Evolutionary conservation across 2,797 vertebrate genomes (phyloP), one percentile per base, ranked within the genome.

Genomic region (Epinephelus coioides): DNA sequence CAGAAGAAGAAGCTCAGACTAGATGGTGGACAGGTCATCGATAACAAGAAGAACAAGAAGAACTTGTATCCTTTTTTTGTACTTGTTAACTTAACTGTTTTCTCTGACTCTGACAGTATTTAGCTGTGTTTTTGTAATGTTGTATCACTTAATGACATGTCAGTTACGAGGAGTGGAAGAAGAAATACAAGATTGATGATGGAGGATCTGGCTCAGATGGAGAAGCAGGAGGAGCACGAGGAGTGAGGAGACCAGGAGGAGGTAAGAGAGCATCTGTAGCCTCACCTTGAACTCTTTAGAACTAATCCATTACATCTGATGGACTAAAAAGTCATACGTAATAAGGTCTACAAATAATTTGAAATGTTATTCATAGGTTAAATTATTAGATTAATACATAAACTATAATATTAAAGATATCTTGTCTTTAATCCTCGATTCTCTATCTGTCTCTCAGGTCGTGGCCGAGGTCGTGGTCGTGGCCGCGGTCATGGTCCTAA

Each of bases 161-260:
- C 90, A 99, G 98, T 89, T 99, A 99, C 6, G 97, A 98, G 60
- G 98, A 99, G 68, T 99, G 98, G 98, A 99, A 98, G 92, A 98
- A 98, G 88, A 99, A 97, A 65, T 96, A 98, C 93, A 99, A 94
- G 84, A 89, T 99, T 0, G 97, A 99, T 0, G 97, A 98, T 88
- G 82, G 92, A 0, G 97, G 95, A 77, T 90, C 85, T 18, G 93
- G 93, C 61, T 95, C 84, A 79, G 95, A 83, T 67, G 87, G 85
- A 47, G 86, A 87, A 59, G 76, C 68, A 0, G 93, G 91, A 19
- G 62, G 80, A 66, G 81, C 75, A 77, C 50, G 61, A n/a, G 83
- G 79, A 51, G 78, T 68, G 54, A 77, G 59, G 68, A 73, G 21
- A 14, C 38, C 79, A 55, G 61, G 10, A 46, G 14, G 83, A 84